phyloP scores from a whole-genome alignment of 2,113 vertebrate genomes.

The Arenaria interpres region DNA sequence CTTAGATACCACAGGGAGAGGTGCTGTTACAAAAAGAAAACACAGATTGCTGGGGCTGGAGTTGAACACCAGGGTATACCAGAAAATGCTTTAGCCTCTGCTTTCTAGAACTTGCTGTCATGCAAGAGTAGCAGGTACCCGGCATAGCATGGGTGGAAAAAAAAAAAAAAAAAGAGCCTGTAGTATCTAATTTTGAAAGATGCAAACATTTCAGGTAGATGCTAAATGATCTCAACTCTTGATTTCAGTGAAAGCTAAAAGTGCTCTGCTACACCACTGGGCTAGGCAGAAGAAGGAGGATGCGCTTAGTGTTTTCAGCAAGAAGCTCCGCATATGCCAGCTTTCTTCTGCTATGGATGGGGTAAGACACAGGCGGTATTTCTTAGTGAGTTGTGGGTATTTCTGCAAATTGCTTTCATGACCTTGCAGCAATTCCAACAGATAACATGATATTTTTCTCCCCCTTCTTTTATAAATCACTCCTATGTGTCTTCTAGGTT shows the following conservation, averaged over 20 bases:
- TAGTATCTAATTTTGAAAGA: background rate
- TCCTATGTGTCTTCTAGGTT: background rate
- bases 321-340: conserved; percentile 4
- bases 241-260: background rate
- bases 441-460: background rate
- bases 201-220: background rate
- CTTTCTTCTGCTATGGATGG: background rate
- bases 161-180: background rate
- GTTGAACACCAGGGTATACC: background rate
- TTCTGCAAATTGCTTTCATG: background rate
- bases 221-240: background rate
- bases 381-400: background rate
- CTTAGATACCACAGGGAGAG: background rate
- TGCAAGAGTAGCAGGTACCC: background rate
- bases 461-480: background rate
- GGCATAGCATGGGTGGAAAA: background rate
- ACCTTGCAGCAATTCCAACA: conserved; percentile 8
- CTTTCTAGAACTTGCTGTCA: background rate
- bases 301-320: background rate
- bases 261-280: background rate
- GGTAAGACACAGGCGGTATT: background rate
- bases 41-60: background rate
- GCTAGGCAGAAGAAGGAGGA: background rate
- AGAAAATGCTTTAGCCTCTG: background rate
- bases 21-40: conserved; percentile 28